phyloP scores from a whole-genome alignment of 2,888 invertebrate genomes.

The Ernsta delagoae region DNA sequence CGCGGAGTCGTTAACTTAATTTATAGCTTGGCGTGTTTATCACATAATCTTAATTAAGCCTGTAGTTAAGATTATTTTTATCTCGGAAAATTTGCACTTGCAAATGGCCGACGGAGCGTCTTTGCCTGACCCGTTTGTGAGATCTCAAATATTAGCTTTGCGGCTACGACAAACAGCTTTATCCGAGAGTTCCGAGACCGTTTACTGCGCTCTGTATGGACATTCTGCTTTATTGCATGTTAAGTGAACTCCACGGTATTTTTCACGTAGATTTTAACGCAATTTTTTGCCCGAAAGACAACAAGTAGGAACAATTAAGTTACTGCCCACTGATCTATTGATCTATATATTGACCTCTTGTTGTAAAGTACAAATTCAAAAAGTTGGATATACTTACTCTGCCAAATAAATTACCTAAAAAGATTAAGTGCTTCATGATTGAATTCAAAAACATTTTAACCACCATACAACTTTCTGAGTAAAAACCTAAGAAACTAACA shows the following conservation, averaged over 20 bases:
- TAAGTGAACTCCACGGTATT: slow-evolving; percentile 1
- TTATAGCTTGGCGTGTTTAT: slow-evolving; percentile 57
- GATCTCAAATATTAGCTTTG: slow-evolving; percentile 75
- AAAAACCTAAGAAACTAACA: too few species aligned
- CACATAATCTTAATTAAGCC: slow-evolving; percentile 72
- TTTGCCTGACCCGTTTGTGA: slow-evolving; percentile 75
- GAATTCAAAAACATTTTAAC: too few species aligned
- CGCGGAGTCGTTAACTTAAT: slow-evolving; percentile 42
- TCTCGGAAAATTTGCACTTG: slow-evolving; percentile 80
- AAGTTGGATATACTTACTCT: too few species aligned
- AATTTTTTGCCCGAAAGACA: too few species aligned
- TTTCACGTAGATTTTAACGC: neutral
- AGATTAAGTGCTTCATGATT: too few species aligned
- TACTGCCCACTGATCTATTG: too few species aligned
- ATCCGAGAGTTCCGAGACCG: slow-evolving; percentile 59
- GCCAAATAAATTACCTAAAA: too few species aligned
- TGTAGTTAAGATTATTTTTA: slow-evolving; percentile 73
- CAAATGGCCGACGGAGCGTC: slow-evolving; percentile 72
- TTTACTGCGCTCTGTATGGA: slow-evolving; percentile 67
- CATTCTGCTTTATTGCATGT: slow-evolving; percentile 35
- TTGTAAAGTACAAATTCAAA: too few species aligned
- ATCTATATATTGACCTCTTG: too few species aligned
- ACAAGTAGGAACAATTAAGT: too few species aligned
- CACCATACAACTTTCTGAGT: too few species aligned
- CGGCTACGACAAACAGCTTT: slow-evolving; percentile 73